Base-by-base conservation (phyloP, 2,888 invertebrate species). In the Teleogryllus oceanicus region DNA sequence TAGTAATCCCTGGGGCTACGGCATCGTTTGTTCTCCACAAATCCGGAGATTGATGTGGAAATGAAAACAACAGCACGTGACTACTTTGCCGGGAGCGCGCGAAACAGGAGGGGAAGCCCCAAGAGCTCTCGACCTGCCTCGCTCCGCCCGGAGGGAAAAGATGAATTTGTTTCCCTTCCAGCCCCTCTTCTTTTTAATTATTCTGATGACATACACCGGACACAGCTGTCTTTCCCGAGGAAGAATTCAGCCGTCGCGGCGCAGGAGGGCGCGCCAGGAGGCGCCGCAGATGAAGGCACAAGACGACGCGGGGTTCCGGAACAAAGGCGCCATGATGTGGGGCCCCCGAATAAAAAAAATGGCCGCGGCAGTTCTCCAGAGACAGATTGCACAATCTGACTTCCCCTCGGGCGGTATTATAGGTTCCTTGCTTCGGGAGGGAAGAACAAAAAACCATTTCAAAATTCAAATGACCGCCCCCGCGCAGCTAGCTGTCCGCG, bases 371-470 rank as follows among this genome's bases (percentile, higher is more conserved):
- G 62, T 62, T 62, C 62, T n/a, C 62, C 62, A 8, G 62, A 62
- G 62, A 62, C 62, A 62, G 62, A 62, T 62, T 62, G 62, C 62
- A n/a, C 62, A 62, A 62, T 62, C 62, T 62, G 62, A 62, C 62
- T 62, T 62, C 62, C 62, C 62, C 62, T 62, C 62, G 16, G 62
- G 62, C 62, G 13, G n/a, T n/a, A 62, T 62, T 62, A 62, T 62
- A 62, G 62, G 62, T 62, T 62, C n/a, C 62, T 62, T 62, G 62
- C 62, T n/a, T 62, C n/a, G 8, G 37, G 16, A 62, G 62, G 62
- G 62, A 62, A 62, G 62, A 13, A 18, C 62, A 13, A 62, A 62
- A n/a, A 62, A 62, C 13, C 62, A 62, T 62, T 62, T 62, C 62
- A 62, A 62, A 62, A 62, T 62, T 62, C 62, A 62, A 62, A 62